Conservation (phyloP, 2,797 vertebrate species). For the Huso huso region DNA sequence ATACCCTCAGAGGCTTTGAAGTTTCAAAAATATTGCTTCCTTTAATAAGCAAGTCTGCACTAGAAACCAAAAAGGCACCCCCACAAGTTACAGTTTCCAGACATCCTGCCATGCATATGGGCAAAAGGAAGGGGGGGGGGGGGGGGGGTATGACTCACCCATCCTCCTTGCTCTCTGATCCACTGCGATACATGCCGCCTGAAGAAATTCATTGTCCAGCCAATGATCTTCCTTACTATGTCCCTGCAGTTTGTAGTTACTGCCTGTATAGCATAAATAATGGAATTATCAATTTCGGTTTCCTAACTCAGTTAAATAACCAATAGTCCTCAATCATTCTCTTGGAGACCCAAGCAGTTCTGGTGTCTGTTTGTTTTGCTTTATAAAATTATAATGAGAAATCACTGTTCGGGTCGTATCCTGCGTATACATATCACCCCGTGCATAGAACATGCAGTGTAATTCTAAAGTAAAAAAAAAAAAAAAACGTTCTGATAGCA, state of each 20-base stretch:
- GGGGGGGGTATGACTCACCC: constrained; percentile 47
- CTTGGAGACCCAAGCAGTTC: too few species aligned
- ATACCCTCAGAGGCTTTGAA: constrained; percentile 27
- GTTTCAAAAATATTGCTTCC: constrained; percentile 22
- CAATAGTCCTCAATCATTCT: too few species aligned
- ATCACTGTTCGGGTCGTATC: too few species aligned
- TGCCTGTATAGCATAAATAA: constrained; percentile 35
- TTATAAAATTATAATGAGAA: too few species aligned
- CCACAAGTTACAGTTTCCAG: constrained; percentile 11
- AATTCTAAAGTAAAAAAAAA: too few species aligned
- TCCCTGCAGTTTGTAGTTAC: constrained; percentile 52
- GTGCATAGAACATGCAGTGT: too few species aligned
- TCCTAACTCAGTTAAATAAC: too few species aligned
- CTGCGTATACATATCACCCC: too few species aligned
- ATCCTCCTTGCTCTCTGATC: constrained; percentile 62
- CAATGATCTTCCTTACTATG: constrained; percentile 47
- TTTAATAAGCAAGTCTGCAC: constrained; percentile 32
- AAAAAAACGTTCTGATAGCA: too few species aligned
- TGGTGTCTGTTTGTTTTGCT: too few species aligned
- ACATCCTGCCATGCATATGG: constrained; percentile 24
- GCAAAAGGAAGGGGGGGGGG: neutral
- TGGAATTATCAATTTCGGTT: too few species aligned
- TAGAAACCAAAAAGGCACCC: constrained; percentile 24
- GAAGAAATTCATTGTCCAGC: constrained; percentile 61
- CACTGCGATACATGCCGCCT: constrained; percentile 48